These are phyloP conservation scores for Argyresthia albistria DNA, from an alignment of 2,888 invertebrate species.

Conservation along the genomic window DNA sequence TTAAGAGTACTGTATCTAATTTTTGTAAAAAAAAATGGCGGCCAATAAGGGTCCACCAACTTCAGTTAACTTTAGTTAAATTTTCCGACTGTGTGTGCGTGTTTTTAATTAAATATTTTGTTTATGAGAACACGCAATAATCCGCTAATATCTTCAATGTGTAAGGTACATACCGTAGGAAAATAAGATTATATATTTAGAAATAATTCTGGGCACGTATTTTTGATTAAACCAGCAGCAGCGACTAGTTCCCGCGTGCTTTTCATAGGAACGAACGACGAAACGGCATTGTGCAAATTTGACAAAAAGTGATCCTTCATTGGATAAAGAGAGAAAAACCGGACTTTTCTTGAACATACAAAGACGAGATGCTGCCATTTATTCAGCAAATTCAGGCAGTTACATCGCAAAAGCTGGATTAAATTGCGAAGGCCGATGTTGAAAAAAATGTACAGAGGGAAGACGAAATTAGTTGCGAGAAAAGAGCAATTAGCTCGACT, in stretches of 20 bases:
- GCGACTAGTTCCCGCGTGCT: not conserved
- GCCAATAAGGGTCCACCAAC: too few species aligned
- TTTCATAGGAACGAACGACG: not conserved
- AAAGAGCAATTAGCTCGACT: not conserved
- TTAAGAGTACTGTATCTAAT: too few species aligned
- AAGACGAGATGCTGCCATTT: constrained; percentile 15
- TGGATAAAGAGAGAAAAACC: not conserved
- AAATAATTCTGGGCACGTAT: too few species aligned
- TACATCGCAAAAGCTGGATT: constrained; percentile 29
- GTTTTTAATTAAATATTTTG: too few species aligned
- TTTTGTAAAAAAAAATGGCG: too few species aligned
- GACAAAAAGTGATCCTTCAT: not conserved
- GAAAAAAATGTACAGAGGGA: constrained; percentile 23
- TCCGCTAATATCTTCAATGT: too few species aligned
- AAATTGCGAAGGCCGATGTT: constrained; percentile 27
- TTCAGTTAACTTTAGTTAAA: too few species aligned
- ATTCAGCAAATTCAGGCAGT: constrained; percentile 24
- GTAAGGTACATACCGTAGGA: too few species aligned
- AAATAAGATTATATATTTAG: too few species aligned
- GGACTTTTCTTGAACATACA: not conserved
- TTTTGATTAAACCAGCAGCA: too few species aligned
- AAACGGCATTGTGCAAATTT: not conserved
- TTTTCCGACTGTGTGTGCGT: too few species aligned
- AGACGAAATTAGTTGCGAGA: not conserved
- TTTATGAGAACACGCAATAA: too few species aligned